A percentile compares a stretch with the other conserved stretches of the same genome.
phyloP scores from a whole-genome alignment of 1,140 invertebrate genomes.

The Sminthurinus signatus region DNA sequence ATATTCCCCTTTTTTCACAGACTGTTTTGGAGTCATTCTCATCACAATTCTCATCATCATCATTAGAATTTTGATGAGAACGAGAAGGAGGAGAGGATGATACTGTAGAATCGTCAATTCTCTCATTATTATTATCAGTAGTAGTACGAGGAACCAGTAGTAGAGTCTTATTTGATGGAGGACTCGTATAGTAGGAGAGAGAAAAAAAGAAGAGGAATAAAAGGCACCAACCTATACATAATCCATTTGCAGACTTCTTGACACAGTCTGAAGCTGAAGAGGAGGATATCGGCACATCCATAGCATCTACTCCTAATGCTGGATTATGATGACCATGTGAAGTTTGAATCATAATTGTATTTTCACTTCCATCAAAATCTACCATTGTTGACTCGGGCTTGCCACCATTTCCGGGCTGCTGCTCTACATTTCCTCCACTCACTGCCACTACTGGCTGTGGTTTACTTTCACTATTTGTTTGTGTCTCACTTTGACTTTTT shows the following conservation, averaged over 20 bases:
- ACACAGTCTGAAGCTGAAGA: constrained; percentile 28
- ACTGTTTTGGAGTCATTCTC: too few relatives aligned
- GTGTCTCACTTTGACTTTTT: background rate
- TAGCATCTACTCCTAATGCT: constrained; percentile 19
- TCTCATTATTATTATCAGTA: too few relatives aligned
- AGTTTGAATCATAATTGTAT: constrained; percentile 28
- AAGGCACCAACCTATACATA: constrained; percentile 43
- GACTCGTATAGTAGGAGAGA: background rate
- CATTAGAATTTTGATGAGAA: too few relatives aligned
- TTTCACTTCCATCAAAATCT: constrained; percentile 39
- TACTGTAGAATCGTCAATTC: too few relatives aligned
- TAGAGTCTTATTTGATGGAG: too few relatives aligned
- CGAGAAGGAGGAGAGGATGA: too few relatives aligned
- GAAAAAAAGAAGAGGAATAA: constrained; percentile 31
- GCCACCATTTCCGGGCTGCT: constrained; percentile 9
- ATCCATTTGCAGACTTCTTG: constrained; percentile 32
- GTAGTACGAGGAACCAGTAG: too few relatives aligned
- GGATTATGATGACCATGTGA: constrained; percentile 27
- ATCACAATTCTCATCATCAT: too few relatives aligned
- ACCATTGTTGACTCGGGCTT: background rate
- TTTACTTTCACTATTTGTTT: background rate
- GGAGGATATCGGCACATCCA: constrained; percentile 12
- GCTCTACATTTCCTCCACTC: constrained; percentile 8
- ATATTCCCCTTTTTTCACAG: too few relatives aligned
- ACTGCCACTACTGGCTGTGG: background rate